Conservation (phyloP, 2,888 invertebrate species). For the Mongoloraphidia duomilia region DNA sequence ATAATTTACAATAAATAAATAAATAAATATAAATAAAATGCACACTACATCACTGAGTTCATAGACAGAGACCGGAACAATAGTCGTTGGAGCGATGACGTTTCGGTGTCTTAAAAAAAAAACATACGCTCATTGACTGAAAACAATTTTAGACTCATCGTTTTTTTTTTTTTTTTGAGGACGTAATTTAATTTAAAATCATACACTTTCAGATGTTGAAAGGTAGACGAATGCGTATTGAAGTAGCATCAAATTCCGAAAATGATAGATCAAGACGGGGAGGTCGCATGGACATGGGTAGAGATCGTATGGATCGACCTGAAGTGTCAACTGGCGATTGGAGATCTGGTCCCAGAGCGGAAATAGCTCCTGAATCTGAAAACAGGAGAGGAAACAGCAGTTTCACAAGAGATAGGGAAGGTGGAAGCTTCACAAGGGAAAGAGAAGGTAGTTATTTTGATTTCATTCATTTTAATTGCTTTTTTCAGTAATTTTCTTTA, state of each 20-base stretch:
- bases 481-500: no score
- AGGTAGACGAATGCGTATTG: conserved; percentile 63
- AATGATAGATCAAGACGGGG: conserved; percentile 49
- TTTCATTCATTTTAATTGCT: no score
- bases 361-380: conserved; percentile 26
- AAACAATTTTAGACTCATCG: conserved; percentile 3
- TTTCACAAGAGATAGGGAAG: conserved; percentile 13
- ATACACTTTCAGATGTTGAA: conserved; percentile 44
- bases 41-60: no score
- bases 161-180: conserved; percentile 4
- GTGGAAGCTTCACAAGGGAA: conserved; percentile 26
- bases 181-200: conserved; percentile 1
- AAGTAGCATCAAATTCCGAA: conserved; percentile 60
- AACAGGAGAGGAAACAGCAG: conserved; percentile 5
- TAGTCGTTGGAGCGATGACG: no score
- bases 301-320: conserved; percentile 42
- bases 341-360: conserved; percentile 52
- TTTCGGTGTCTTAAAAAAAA: no score
- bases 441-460: conserved; percentile 14
- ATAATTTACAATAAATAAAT: no score
- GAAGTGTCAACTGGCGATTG: conserved; percentile 63
- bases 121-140: conserved; percentile 4
- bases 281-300: conserved; percentile 33
- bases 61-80: no score
- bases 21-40: no score